phyloP scores from a whole-genome alignment of 2,797 vertebrate genomes.

The Chaunax sp. region DNA sequence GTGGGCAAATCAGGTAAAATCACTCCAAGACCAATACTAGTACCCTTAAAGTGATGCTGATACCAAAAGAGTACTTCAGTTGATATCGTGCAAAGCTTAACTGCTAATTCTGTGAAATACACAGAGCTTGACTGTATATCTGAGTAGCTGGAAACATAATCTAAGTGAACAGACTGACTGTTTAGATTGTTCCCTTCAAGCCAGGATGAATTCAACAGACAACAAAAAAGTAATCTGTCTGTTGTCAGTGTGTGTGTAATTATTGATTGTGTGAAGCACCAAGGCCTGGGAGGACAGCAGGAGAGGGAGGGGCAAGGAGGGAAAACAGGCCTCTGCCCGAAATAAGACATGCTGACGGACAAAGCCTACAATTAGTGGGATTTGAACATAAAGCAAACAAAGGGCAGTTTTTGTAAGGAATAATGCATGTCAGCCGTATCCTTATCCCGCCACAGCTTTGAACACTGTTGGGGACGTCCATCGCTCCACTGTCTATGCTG shows the following conservation, averaged over 20 bases:
- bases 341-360: constrained; percentile 80
- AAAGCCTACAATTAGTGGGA: constrained; percentile 84
- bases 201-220: constrained; percentile 14
- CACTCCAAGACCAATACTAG: too few relatives aligned
- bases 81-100: too few relatives aligned
- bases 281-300: constrained; percentile 48
- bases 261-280: constrained; percentile 53
- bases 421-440: constrained; percentile 84
- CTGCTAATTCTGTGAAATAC: too few relatives aligned
- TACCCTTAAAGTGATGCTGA: too few relatives aligned
- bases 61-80: too few relatives aligned
- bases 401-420: constrained; percentile 81
- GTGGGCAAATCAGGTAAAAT: too few relatives aligned
- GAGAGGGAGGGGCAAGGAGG: not conserved
- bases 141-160: too few relatives aligned
- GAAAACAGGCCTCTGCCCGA: constrained; percentile 42
- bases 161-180: too few relatives aligned
- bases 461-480: constrained; percentile 77
- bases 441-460: constrained; percentile 76
- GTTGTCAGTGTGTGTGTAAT: constrained; percentile 41
- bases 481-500: constrained; percentile 69
- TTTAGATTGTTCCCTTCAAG: not conserved
- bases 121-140: too few relatives aligned
- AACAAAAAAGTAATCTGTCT: constrained; percentile 19
- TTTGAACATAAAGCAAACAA: constrained; percentile 83